Percentiles rank a stretch among this genome's conserved stretches.
Conservation (phyloP, 2,113 vertebrate species). For the Camelus bactrianus region DNA sequence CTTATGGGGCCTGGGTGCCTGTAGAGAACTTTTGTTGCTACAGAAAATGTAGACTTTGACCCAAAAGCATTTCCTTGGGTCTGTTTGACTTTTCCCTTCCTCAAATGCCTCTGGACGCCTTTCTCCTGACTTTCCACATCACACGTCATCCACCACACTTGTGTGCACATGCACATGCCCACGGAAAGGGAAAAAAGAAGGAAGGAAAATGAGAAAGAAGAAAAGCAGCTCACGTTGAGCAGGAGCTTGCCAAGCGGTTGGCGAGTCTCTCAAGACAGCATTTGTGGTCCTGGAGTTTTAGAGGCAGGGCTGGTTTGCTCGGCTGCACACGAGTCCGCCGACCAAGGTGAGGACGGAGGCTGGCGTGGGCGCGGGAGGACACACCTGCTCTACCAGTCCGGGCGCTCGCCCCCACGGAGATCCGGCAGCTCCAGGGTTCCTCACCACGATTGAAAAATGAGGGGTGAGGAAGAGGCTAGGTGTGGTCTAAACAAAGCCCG, state of each 20-base stretch:
- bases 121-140: background rate
- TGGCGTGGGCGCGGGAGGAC: background rate
- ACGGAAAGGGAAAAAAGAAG: background rate
- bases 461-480: background rate
- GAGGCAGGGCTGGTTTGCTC: too few relatives aligned
- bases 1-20: background rate
- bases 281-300: too few relatives aligned
- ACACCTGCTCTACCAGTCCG: accelerated
- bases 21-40: background rate
- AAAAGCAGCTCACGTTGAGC: accelerated
- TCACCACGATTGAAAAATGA: background rate
- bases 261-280: accelerated
- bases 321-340: accelerated
- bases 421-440: background rate
- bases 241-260: background rate
- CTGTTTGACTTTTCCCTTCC: background rate
- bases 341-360: background rate
- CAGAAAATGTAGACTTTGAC: background rate
- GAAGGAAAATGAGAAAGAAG: background rate
- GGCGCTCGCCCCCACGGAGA: background rate
- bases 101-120: background rate
- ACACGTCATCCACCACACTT: background rate
- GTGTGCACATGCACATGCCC: accelerated
- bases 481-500: background rate
- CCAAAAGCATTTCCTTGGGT: background rate